Evolutionary conservation across 2,888 invertebrate genomes (phyloP), one percentile per base, ranked within the genome.

Genomic region (Pyrgus malvae): DNA sequence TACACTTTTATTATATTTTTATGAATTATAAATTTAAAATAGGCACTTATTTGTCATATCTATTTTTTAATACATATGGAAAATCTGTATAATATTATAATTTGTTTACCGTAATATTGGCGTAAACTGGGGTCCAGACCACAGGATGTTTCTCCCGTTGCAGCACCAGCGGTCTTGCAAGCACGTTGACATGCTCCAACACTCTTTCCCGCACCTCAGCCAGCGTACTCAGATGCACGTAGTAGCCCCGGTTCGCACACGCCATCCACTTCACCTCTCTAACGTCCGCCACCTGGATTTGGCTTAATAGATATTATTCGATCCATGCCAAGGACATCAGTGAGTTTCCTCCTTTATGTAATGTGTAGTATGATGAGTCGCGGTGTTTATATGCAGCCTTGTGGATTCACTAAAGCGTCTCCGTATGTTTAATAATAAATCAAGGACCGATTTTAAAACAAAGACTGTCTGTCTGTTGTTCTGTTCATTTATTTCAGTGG

Each of bases 191-290:
- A 80, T 99, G 99, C 79, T 98, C 97, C 69, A 99, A 89, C 1
- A 95, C 99, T 88, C 99, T 96, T 88, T 99, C 99, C 54, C 98
- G 94, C 31, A 99, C 99, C 90, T 99, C 99, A 0, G 99, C 98
- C 74, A 98, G 91, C 23, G 99, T 99, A 64, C 98, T 97, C 48
- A 99, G 93, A 78, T 99, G 99, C 16, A 98, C 98, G 90, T 97
- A 98, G 83, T 95, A 98, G 8, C 98, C 98, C 83, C 97, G 94
- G 84, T 99, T 99, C 17, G 95, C 95, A 83, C 99, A 99, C 45
- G 99, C 99, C 98, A 99, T 99, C 97, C 97, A 98, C 76, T 97
- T 96, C 61, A 98, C 96, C 76, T 98, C 97, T 63, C 96, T 92
- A 45, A 97, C 95, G 83, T 99, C 99, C 25, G 97, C 95, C 57